These are phyloP conservation scores for Pseudorhombus dupliciocellatus DNA, from an alignment of 2,113 vertebrate species.

Conservation along the genomic window DNA sequence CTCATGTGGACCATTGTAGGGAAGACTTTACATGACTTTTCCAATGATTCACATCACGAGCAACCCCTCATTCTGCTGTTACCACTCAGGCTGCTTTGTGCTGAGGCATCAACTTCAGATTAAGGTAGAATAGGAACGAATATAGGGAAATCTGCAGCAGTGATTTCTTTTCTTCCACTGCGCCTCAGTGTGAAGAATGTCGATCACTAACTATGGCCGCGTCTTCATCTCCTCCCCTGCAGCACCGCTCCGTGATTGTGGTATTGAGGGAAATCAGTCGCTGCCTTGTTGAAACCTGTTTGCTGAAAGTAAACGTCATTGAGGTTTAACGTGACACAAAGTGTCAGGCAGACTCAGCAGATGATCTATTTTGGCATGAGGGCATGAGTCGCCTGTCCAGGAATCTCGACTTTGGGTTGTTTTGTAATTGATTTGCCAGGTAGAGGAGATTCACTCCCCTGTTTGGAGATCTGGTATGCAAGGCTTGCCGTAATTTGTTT, in stretches of 20 bases:
- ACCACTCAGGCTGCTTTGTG: too few relatives aligned
- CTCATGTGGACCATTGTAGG: neutral
- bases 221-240: neutral
- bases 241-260: neutral
- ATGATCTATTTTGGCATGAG: slow-evolving; percentile 21
- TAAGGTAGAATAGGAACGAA: too few relatives aligned
- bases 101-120: too few relatives aligned
- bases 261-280: slow-evolving; percentile 1
- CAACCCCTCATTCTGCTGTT: too few relatives aligned
- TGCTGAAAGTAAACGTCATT: neutral
- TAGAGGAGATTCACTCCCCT: neutral
- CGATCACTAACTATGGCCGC: neutral
- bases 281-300: slow-evolving; percentile 17
- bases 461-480: neutral
- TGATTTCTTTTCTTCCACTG: neutral
- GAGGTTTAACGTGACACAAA: slow-evolving; percentile 26
- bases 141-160: neutral
- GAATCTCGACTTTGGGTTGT: neutral
- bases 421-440: too few relatives aligned
- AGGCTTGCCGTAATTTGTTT: slow-evolving; percentile 19
- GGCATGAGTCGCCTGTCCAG: neutral
- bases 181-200: slow-evolving; percentile 11
- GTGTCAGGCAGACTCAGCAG: slow-evolving; percentile 13
- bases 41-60: too few relatives aligned
- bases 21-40: neutral